Base-by-base conservation (phyloP, 2,888 invertebrate genomes). In the Chymomyza amoena region DNA sequence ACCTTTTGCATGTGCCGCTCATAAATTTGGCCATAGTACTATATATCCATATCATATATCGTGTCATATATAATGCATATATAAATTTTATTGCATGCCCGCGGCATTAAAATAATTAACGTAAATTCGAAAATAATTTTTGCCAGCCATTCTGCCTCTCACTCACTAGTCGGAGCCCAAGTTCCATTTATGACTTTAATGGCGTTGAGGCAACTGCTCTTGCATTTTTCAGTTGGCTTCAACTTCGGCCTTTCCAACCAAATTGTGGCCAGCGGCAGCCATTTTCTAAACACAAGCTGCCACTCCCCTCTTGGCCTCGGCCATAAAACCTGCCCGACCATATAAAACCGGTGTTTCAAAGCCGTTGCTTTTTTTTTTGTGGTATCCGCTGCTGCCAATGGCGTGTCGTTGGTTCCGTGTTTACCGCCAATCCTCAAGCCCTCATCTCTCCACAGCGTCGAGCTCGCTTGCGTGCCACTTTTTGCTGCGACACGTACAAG, bases 71-170 rank as follows among this genome's bases (percentile, higher is more conserved):
- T 74, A 72, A 57, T 72, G 64, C 69, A 16, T 65, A 16, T 65
- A 32, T 51, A 84, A 78, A 84, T 81, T 85, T 83, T 85, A 87
- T 84, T 79, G 84, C 87, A 83, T 85, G 87, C 77, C 45, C n/a
- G 67, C 70, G 68, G 78, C 66, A 75, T 84, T 76, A 68, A 76
- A 84, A 87, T 85, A 85, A 85, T 85, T 85, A 85, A 85, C 85
- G 84, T 77, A 81, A 83, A 87, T 85, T 85, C 83, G 83, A 85
- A 83, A 87, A 83, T 80, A 80, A 80, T 81, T 83, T 79, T 79
- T 73, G 66, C 67, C 67, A 57, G 50, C 50, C 51, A 51, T 32
- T 9, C 18, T 59, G 32, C 36, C 10, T 32, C 52, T 32, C 52
- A 18, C n/a, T n/a, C n/a, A 25, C 39, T 6, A 18, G n/a, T 39